Percentiles rank a stretch among this genome's conserved stretches.
Evolutionary conservation across 2,113 vertebrate species (phyloP).

Genomic region (Microcebus ravelobensis): DNA sequence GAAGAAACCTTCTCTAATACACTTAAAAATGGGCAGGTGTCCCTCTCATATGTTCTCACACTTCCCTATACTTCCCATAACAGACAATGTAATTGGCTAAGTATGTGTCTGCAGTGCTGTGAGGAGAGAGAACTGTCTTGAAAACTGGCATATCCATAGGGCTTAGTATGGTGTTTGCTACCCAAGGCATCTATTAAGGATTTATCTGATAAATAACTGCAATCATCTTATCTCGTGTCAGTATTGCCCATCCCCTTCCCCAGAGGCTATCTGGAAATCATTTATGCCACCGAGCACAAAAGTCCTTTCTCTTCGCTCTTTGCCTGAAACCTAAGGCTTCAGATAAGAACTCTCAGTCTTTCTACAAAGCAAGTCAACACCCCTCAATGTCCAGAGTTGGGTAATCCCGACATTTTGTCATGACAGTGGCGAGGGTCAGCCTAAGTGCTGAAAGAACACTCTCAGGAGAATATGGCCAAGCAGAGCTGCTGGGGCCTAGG

Average conservation of each 20-base stretch:
- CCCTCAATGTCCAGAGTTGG: neutral
- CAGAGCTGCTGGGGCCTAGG: neutral
- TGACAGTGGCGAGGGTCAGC: neutral
- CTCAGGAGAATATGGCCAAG: neutral
- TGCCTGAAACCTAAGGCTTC: neutral
- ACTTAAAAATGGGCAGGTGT: neutral
- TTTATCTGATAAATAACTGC: neutral
- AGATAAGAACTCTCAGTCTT: neutral
- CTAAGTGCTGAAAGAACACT: neutral
- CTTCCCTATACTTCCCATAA: neutral
- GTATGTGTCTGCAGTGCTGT: neutral
- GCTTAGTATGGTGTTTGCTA: neutral
- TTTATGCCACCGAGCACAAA: neutral
- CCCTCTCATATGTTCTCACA: neutral
- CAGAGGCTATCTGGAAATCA: neutral
- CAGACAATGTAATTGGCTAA: neutral
- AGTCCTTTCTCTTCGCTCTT: neutral
- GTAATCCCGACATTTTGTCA: neutral
- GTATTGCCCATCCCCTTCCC: neutral
- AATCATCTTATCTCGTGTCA: neutral
- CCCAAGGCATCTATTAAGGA: slow-evolving; percentile 2
- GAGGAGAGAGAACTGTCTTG: slow-evolving; percentile 2
- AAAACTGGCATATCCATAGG: neutral
- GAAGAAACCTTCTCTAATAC: neutral
- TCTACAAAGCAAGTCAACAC: neutral